A percentile compares a stretch with the other conserved stretches of the same genome.
Evolutionary conservation across 2,888 invertebrate species (phyloP).

Genomic region (Drosophila incognita): DNA sequence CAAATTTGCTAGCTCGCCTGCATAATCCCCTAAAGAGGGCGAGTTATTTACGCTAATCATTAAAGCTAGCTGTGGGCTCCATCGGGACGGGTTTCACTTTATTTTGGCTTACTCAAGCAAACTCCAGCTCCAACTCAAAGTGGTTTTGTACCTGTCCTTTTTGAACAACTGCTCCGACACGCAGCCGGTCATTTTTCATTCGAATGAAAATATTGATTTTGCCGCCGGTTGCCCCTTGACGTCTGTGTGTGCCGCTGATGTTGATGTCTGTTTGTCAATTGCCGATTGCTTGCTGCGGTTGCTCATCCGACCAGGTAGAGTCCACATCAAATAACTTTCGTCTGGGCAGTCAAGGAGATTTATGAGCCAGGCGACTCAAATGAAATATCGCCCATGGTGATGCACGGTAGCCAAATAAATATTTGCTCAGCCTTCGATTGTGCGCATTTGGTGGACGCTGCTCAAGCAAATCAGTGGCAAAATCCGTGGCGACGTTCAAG

Average conservation of each 20-base stretch:
- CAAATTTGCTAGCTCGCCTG: constrained; percentile 50
- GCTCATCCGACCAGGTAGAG: constrained; percentile 44
- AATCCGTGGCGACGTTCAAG: constrained; percentile 33
- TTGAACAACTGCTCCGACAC: constrained; percentile 53
- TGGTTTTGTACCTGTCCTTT: constrained; percentile 54
- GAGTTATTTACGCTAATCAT: constrained; percentile 59
- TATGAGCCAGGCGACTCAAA: constrained; percentile 74
- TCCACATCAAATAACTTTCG: constrained; percentile 34
- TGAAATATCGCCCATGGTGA: constrained; percentile 70
- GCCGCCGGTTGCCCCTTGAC: constrained; percentile 18
- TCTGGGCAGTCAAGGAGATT: constrained; percentile 63
- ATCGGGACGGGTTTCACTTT: constrained; percentile 19
- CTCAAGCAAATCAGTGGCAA: constrained; percentile 57
- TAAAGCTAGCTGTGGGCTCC: constrained; percentile 33
- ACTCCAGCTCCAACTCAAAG: constrained; percentile 12
- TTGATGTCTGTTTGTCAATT: constrained; percentile 81
- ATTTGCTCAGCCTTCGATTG: constrained; percentile 61
- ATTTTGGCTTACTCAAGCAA: constrained; percentile 34
- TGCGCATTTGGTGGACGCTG: constrained; percentile 2
- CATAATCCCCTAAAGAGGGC: neutral
- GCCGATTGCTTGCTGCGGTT: constrained; percentile 69
- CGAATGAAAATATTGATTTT: constrained; percentile 81
- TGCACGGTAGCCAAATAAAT: constrained; percentile 55
- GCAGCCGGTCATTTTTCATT: constrained; percentile 78
- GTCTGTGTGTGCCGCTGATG: constrained; percentile 50